Conservation (phyloP, 2,888 invertebrate genomes). For the Clepsis dumicolana region DNA sequence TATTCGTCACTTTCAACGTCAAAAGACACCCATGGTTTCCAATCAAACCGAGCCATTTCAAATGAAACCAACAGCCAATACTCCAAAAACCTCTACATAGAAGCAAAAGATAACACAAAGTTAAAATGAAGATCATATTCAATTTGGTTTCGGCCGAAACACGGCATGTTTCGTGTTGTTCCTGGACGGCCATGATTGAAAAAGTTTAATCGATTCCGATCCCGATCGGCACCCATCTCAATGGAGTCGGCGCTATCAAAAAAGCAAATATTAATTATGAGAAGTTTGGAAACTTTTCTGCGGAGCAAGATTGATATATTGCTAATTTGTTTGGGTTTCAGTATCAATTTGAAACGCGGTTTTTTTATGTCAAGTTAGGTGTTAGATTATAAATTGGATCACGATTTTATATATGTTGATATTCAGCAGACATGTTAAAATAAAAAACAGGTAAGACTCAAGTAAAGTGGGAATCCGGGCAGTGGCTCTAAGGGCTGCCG, state of each 20-base stretch:
- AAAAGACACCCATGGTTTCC: neutral
- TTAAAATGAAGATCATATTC: slow-evolving; percentile 48
- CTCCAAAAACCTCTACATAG: neutral
- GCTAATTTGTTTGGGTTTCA: slow-evolving; percentile 1
- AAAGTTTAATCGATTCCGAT: slow-evolving; percentile 63
- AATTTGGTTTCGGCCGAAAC: slow-evolving; percentile 41
- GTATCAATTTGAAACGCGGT: neutral
- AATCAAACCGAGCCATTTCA: neutral
- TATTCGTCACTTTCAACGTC: neutral
- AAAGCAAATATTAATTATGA: slow-evolving; percentile 37
- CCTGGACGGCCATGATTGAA: slow-evolving; percentile 61
- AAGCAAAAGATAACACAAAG: slow-evolving; percentile 45
- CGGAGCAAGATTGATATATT: slow-evolving; percentile 10
- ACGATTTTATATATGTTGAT: neutral
- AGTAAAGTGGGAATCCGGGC: too few species aligned
- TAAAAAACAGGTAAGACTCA: too few species aligned
- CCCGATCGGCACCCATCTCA: slow-evolving; percentile 29
- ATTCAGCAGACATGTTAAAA: too few species aligned
- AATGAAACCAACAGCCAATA: neutral
- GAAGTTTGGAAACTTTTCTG: slow-evolving; percentile 7
- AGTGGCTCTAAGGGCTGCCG: too few species aligned
- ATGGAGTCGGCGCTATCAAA: slow-evolving; percentile 10
- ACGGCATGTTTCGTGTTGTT: slow-evolving; percentile 41
- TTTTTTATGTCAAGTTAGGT: neutral
- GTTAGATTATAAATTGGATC: neutral